Percentiles rank a stretch among this genome's conserved stretches.
Evolutionary conservation across 2,888 invertebrate species (phyloP).

Genomic region (Molanna angustata): DNA sequence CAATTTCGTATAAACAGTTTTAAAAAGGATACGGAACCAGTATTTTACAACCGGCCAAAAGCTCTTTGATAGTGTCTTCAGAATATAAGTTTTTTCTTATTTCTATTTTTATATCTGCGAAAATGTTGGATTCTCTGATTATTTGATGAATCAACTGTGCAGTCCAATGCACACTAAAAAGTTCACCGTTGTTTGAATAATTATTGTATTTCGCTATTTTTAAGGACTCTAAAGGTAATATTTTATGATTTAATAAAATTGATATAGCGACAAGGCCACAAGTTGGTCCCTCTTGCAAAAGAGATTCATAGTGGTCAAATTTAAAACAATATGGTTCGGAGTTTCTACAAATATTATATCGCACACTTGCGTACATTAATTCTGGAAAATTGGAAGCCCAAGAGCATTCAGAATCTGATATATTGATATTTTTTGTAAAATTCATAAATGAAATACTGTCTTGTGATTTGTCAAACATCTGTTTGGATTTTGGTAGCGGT

Average conservation of each 20-base stretch:
- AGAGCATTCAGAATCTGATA: conserved; percentile 6
- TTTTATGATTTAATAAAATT: conserved; percentile 66
- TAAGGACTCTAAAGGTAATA: conserved; percentile 58
- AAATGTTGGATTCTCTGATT: conserved; percentile 45
- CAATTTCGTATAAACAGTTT: no score
- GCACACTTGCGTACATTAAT: conserved; percentile 56
- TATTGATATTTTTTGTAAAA: not conserved
- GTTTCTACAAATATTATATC: conserved; percentile 53
- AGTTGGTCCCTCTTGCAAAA: conserved; percentile 64
- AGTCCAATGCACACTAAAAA: conserved; percentile 78
- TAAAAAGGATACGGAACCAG: conserved; percentile 63
- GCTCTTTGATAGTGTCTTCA: conserved; percentile 49
- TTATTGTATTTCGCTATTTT: conserved; percentile 60
- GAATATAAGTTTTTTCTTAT: conserved; percentile 47
- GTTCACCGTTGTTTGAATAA: conserved; percentile 83
- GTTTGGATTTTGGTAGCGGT: conserved; percentile 7
- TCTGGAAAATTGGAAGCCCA: conserved; percentile 60
- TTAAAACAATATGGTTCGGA: conserved; percentile 50
- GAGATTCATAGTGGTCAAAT: conserved; percentile 45
- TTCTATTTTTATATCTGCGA: conserved; percentile 42
- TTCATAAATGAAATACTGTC: no score
- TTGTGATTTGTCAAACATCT: not conserved
- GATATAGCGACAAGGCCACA: conserved; percentile 87
- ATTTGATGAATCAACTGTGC: conserved; percentile 58
- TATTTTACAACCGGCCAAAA: conserved; percentile 57